A percentile compares a stretch with the other conserved stretches of the same genome.
These are phyloP conservation scores for Pterobdella sp. DNA, from an alignment of 2,888 invertebrate species.

Conservation along the genomic window DNA sequence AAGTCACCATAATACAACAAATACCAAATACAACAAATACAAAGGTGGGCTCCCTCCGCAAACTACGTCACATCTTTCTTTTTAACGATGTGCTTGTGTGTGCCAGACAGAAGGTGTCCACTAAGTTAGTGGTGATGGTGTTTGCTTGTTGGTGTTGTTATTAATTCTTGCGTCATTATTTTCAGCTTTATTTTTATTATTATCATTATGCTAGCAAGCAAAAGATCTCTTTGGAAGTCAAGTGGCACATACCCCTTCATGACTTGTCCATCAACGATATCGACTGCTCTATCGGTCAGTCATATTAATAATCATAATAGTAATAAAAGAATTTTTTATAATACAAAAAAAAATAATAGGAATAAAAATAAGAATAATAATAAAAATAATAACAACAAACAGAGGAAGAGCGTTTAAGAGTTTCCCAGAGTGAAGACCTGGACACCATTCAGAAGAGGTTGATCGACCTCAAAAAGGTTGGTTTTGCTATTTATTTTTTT, in stretches of 20 bases:
- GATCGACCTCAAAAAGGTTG: conserved; percentile 32
- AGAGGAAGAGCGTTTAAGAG: conserved; percentile 31
- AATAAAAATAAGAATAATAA: no score
- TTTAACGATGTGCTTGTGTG: conserved; percentile 91
- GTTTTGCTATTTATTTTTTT: no score
- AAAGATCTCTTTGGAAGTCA: conserved; percentile 81
- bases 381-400: neutral
- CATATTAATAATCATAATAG: no score
- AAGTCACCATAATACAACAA: neutral
- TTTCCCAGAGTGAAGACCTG: conserved; percentile 29
- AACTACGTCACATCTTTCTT: conserved; percentile 81
- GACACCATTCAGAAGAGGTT: conserved; percentile 30
- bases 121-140: conserved; percentile 30
- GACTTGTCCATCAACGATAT: conserved; percentile 60
- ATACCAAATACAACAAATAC: neutral
- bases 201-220: conserved; percentile 65
- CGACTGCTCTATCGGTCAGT: conserved; percentile 26
- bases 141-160: conserved; percentile 5
- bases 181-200: neutral
- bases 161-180: neutral
- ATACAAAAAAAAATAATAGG: no score
- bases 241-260: conserved; percentile 82
- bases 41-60: conserved; percentile 69
- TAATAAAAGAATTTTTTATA: no score
- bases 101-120: conserved; percentile 60